Base-by-base conservation (phyloP, 1,140 invertebrate genomes). In the Drosophila tani region DNA sequence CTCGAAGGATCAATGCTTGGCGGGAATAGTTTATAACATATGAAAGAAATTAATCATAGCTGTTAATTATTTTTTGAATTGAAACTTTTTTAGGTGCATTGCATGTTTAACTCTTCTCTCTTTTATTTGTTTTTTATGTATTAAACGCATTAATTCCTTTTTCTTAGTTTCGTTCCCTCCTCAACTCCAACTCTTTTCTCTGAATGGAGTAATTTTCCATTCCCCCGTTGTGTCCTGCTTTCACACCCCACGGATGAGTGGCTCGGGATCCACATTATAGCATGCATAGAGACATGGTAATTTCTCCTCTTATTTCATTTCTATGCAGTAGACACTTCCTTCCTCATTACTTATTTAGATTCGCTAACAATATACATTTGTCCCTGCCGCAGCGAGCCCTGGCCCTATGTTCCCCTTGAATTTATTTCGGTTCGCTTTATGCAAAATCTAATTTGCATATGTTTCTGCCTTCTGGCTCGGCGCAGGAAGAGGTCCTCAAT, bases 381-480 rank as follows among this genome's bases (percentile, higher is more conserved):
- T 49, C 50, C 50, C 27, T 51, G 57, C 57, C 57, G 21, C 24
- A 46, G 21, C 17, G 21, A 5, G 15, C 17, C 35, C 24, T 41
- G 24, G 15, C 19, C 32, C 9, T n/a, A 60, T 40, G 24, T 63
- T 29, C 15, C 14, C 55, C 40, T 15, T 45, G 12, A 59, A 75
- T 75, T 75, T 66, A 79, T 82, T 82, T 32, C 64, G 29, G 46
- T 84, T 80, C 59, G 58, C 66, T 81, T 62, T 81, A 69, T 85
- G 68, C 63, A 51, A 77, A 85, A 85, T 84, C 82, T 76, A 78
- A 85, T 84, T 84, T 84, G 73, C 82, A 84, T 84, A 76, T 77
- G 69, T 68, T 68, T 77, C n/a, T 35, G 32, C 38, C 59, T 68
- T 77, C n/a, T 27, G 32, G 41, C 58, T 65, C 2, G 40, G 43